Percentiles rank a stretch among this genome's conserved stretches.
These are phyloP conservation scores for Allobates femoralis DNA, from an alignment of 2,797 vertebrate species.

Conservation along the genomic window DNA sequence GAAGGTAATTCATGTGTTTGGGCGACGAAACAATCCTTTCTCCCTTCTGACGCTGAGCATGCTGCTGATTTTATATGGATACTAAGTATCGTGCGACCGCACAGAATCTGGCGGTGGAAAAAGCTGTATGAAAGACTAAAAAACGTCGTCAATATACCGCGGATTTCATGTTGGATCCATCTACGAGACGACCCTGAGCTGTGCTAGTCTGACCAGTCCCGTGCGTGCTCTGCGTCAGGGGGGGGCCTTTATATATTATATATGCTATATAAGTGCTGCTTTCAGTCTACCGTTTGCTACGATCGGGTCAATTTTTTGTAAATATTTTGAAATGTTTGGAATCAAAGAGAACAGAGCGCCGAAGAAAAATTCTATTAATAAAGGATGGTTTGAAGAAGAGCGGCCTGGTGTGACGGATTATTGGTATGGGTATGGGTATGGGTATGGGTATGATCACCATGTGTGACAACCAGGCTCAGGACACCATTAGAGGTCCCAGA, in stretches of 20 bases:
- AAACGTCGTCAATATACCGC: not conserved
- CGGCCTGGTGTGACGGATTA: not conserved
- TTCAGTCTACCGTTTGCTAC: slow-evolving; percentile 52
- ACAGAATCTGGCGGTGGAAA: not conserved
- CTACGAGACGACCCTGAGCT: not conserved
- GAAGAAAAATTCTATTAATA: slow-evolving; percentile 63
- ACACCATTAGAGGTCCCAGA: no score
- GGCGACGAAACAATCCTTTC: slow-evolving; percentile 25
- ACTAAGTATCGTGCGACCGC: slow-evolving; percentile 49
- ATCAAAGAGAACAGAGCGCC: slow-evolving; percentile 58
- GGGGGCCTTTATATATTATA: slow-evolving; percentile 13
- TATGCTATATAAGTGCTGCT: slow-evolving; percentile 45
- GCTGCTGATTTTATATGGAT: slow-evolving; percentile 39
- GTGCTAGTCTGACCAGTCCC: not conserved
- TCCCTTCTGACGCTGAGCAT: slow-evolving; percentile 27
- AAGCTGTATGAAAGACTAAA: not conserved
- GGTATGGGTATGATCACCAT: no score
- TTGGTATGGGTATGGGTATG: no score
- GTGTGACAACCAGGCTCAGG: no score
- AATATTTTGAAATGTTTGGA: slow-evolving; percentile 59
- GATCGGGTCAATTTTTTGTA: slow-evolving; percentile 57
- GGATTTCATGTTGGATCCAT: not conserved
- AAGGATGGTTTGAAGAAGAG: slow-evolving; percentile 53
- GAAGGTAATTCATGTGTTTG: slow-evolving; percentile 3
- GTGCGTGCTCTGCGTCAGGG: slow-evolving; percentile 22